A percentile compares a stretch with the other conserved stretches of the same genome.
Evolutionary conservation across 2,113 vertebrate species (phyloP).

Genomic region (Pseudopipra pipra): DNA sequence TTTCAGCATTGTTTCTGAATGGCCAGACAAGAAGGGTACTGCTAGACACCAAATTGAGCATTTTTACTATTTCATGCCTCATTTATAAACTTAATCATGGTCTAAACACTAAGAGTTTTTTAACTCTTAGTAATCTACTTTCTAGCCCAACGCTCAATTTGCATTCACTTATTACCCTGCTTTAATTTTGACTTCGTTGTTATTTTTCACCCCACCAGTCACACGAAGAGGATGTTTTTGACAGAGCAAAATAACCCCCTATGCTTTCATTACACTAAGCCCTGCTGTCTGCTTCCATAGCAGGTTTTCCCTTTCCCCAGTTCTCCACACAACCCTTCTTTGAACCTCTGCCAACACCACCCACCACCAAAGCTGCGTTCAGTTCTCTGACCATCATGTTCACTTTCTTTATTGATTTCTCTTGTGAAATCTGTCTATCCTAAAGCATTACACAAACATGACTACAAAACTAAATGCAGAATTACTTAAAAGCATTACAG

Average conservation of each 20-base stretch:
- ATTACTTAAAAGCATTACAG: background rate
- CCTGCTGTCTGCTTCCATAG: background rate
- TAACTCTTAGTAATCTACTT: background rate
- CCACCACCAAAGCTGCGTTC: background rate
- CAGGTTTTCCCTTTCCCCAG: background rate
- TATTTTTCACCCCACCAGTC: background rate
- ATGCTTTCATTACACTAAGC: background rate
- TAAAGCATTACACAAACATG: background rate
- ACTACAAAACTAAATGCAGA: background rate
- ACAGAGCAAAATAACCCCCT: background rate
- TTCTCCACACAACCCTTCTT: background rate
- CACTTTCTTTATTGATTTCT: background rate
- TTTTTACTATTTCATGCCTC: background rate
- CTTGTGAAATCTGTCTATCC: background rate
- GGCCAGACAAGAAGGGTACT: background rate
- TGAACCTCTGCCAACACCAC: background rate
- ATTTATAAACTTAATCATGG: background rate
- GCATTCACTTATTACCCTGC: background rate
- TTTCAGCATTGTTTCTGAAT: background rate
- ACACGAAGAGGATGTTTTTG: background rate
- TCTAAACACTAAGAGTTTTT: background rate
- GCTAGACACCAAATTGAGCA: background rate
- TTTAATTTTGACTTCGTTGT: background rate
- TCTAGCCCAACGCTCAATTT: background rate
- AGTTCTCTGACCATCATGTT: background rate